phyloP scores from a whole-genome alignment of 2,797 vertebrate genomes.

The Kryptolebias ocellatus region DNA sequence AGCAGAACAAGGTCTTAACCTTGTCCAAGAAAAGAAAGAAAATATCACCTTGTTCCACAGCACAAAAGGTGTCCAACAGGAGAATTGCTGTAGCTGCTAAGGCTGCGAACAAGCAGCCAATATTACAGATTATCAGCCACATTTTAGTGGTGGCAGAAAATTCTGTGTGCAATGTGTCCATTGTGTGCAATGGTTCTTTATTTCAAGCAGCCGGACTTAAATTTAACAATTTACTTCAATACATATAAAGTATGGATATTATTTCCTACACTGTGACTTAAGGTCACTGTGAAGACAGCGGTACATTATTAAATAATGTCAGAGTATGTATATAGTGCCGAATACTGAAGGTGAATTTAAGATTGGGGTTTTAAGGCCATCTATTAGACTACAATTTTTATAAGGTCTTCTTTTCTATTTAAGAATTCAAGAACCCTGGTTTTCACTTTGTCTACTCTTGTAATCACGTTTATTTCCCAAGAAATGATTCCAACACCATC shows the following conservation, averaged over 20 bases:
- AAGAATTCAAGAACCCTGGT: too few species aligned
- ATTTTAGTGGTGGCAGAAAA: background rate
- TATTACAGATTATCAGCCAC: background rate
- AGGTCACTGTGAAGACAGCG: background rate
- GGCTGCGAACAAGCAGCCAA: background rate
- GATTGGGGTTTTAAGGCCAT: too few species aligned
- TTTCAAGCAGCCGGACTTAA: background rate
- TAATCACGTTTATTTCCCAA: too few species aligned
- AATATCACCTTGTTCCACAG: background rate
- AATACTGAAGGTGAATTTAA: too few species aligned
- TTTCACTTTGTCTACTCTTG: too few species aligned
- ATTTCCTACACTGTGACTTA: background rate
- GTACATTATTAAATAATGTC: background rate
- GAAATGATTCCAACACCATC: background rate
- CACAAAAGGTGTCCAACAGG: background rate
- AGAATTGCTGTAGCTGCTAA: background rate
- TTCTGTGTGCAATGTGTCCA: too few species aligned
- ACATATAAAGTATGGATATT: background rate
- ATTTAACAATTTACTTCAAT: background rate
- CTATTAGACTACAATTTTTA: too few species aligned
- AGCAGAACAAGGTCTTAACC: too few species aligned
- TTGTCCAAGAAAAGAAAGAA: too few species aligned
- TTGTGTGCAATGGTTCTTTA: too few species aligned
- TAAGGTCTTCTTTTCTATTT: too few species aligned
- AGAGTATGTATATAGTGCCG: too few species aligned